Evolutionary conservation across 2,113 vertebrate species (phyloP).

Genomic region (Cervus canadensis): DNA sequence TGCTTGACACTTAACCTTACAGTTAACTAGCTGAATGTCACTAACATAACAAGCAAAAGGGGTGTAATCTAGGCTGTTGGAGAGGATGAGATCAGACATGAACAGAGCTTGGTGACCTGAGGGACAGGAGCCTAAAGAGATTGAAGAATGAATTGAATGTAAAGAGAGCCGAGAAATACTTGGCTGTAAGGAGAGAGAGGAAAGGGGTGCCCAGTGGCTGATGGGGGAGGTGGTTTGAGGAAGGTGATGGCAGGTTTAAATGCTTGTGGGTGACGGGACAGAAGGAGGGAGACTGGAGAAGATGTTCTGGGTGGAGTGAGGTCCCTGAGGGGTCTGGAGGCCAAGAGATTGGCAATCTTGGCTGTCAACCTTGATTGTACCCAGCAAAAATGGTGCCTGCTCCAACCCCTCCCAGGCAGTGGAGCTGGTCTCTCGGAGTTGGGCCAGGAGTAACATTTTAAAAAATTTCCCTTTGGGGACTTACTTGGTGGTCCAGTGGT

Average conservation of each 20-base stretch:
- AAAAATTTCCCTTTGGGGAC: neutral
- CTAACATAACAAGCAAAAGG: neutral
- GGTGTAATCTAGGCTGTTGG: neutral
- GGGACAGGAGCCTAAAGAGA: neutral
- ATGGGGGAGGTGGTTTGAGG: neutral
- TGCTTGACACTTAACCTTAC: neutral
- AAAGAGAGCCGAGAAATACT: neutral
- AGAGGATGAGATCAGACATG: neutral
- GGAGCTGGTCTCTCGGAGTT: neutral
- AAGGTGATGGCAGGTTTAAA: neutral
- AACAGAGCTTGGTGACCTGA: neutral
- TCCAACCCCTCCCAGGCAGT: neutral
- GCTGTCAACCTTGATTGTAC: neutral
- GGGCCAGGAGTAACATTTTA: neutral
- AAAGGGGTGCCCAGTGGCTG: neutral
- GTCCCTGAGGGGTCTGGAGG: neutral
- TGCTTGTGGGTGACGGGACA: neutral
- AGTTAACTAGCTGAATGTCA: neutral
- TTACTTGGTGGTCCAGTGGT: neutral
- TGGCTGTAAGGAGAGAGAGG: neutral
- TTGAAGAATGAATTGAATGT: neutral
- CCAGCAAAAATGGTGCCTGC: neutral
- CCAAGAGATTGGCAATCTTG: neutral
- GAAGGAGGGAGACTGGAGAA: neutral
- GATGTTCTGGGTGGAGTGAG: neutral